Conservation (phyloP, 53 echinoderm and acorn worm species). For the Henricia sp. region DNA sequence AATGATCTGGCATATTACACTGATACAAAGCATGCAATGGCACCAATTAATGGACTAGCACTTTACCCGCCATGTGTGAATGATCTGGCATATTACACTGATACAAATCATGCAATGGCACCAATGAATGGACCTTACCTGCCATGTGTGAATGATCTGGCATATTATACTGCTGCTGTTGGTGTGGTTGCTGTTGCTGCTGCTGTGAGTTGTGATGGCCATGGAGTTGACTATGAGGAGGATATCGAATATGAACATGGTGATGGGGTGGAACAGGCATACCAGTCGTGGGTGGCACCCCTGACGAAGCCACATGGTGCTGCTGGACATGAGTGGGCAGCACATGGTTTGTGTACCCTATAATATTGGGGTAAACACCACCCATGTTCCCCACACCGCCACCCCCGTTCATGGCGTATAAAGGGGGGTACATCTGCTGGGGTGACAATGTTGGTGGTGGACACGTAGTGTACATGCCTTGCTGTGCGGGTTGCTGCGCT, state of each 20-base stretch:
- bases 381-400: slow-evolving; percentile 64
- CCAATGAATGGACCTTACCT: slow-evolving; percentile 65
- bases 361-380: slow-evolving; percentile 73
- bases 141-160: slow-evolving; percentile 67
- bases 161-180: slow-evolving; percentile 64
- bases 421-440: slow-evolving; percentile 54
- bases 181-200: slow-evolving; percentile 69
- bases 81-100: neutral
- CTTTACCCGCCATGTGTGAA: too few species aligned
- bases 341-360: slow-evolving; percentile 78
- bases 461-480: slow-evolving; percentile 48
- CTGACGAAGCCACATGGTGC: slow-evolving; percentile 44
- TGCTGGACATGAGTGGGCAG: slow-evolving; percentile 78
- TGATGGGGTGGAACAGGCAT: slow-evolving; percentile 40
- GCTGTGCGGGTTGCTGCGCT: slow-evolving; percentile 62
- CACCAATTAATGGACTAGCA: too few species aligned
- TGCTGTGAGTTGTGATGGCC: slow-evolving; percentile 57
- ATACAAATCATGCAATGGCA: slow-evolving; percentile 33
- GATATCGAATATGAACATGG: slow-evolving; percentile 82
- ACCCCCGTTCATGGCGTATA: slow-evolving; percentile 64
- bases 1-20: too few species aligned
- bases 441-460: slow-evolving; percentile 35
- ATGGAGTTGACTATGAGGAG: slow-evolving; percentile 51
- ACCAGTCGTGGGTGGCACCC: slow-evolving; percentile 58
- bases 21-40: too few species aligned